Base-by-base conservation (phyloP, 2,797 vertebrate genomes). In the Acanthiza pusilla region DNA sequence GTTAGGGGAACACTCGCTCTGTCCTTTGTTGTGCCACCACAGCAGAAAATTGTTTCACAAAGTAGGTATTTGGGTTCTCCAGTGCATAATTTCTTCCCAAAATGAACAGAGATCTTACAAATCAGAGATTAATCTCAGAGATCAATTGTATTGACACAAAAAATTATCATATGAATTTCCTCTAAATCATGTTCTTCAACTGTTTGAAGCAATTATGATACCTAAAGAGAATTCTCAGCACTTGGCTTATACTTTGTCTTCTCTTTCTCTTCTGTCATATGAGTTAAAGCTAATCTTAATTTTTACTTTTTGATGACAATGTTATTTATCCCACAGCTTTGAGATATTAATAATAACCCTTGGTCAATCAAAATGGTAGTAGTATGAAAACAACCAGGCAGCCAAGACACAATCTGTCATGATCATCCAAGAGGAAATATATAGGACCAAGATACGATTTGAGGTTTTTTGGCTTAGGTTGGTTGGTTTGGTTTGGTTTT, bases 1-100 rank as follows among this genome's bases (percentile, higher is more conserved):
- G 2, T 4, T 38, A 8, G 6, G 9, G 26, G 13, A 76, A n/a
- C 6, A 12, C 16, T 78, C 2, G 0, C 5, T 65, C 15, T 73
- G 21, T 45, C 36, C 9, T 85, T 62, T 67, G 18, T 48, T 79
- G 29, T 85, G 29, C 45, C 55, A 57, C 21, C 32, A 50, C 21
- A 42, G 34, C 38, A 77, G 47, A 63, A 71, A 61, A 68, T 15
- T 10, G 0, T 70, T 91, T 60, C 45, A 79, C 23, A 53, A 21
- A 32, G 13, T 13, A 53, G 20, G 27, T 67, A 45, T 19, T 67
- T 63, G 26, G 4, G 13, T 63, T 85, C 15, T 88, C 10, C 19
- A 16, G 48, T 55, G 63, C 53, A 19, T 53, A 53, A 50, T 73
- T 85, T 66, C 32, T 9, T 80, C 12, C n/a, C 7, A 51, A 73